phyloP scores from a whole-genome alignment of 2,797 vertebrate species.

The Phaenicophaeus curvirostris region DNA sequence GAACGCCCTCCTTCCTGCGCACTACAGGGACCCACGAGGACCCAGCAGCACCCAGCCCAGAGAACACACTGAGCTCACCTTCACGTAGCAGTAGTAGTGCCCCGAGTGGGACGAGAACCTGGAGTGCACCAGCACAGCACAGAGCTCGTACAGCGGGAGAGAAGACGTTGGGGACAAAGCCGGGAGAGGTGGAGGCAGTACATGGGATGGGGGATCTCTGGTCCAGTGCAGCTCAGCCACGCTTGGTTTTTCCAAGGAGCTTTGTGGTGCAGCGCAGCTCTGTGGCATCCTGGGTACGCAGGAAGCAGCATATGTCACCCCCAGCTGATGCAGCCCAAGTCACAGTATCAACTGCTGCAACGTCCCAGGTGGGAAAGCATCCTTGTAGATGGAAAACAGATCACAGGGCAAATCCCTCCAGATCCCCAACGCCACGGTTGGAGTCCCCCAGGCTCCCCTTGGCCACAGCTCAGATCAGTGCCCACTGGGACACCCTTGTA shows the following conservation, averaged over 20 bases:
- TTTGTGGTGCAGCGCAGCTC: too few relatives aligned
- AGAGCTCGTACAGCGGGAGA: constrained; percentile 82
- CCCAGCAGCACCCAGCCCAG: too few relatives aligned
- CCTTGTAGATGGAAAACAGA: neutral
- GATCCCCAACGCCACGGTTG: rapidly evolving
- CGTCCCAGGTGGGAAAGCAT: rapidly evolving
- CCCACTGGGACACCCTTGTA: neutral
- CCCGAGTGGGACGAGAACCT: too few relatives aligned
- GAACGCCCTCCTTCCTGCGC: too few relatives aligned
- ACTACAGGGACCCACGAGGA: too few relatives aligned
- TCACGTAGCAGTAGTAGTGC: too few relatives aligned
- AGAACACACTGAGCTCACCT: too few relatives aligned
- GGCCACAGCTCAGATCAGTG: neutral
- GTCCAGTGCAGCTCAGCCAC: neutral
- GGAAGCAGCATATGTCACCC: rapidly evolving
- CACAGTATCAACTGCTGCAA: too few relatives aligned
- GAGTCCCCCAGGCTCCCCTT: rapidly evolving
- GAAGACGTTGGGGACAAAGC: rapidly evolving
- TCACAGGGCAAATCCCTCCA: rapidly evolving
- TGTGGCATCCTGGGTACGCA: rapidly evolving
- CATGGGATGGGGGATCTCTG: neutral
- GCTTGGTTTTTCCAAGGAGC: rapidly evolving
- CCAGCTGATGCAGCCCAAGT: rapidly evolving
- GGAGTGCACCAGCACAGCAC: too few relatives aligned
- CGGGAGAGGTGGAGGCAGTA: neutral